Base-by-base conservation (phyloP, 2,797 vertebrate species). In the Gallirallus australis region DNA sequence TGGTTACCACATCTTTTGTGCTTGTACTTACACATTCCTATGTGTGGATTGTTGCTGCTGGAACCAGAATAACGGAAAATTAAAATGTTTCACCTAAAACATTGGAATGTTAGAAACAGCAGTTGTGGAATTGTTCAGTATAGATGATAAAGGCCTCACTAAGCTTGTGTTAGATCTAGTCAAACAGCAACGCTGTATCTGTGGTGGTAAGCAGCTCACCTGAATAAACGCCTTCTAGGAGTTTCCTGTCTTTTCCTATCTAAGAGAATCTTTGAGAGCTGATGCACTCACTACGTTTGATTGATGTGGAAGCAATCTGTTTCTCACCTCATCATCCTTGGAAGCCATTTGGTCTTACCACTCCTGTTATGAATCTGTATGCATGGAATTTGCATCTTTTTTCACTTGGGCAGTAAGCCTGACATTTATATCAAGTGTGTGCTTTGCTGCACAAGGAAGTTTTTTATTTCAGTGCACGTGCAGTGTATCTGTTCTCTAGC, bases 11-110 rank as follows among this genome's bases (percentile, higher is more conserved):
- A 48, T n/a, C 11, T 84, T 80, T 61, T 39, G 40, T 64, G 24
- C n/a, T 68, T 4, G 0, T 56, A 12, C 45, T 66, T 83, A 21
- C 24, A 25, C 6, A 0, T 37, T 81, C 7, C 13, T 54, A 0
- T 39, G 4, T 37, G 30, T 81, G 47, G 39, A 25, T 40, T 91
- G 48, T 47, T 65, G 66, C 1, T 57, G 61, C 0, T 75, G 61
- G 68, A 81, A 83, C 23, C 39, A 35, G 40, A 68, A n/a, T 54
- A 75, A 75, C 37, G 37, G 15, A 60, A 35, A 72, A 54, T 27
- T n/a, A 47, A 80, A 56, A 39, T 47, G 30, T 61, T 90, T 93
- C 69, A 31, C 7, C 2, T 81, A 12, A 52, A 71, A 56, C 60
- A 57, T 66, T 12, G 75, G 57, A 64, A 60, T 3, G 2, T 70